phyloP scores from a whole-genome alignment of 2,888 invertebrate species.

The Orthosia cruda region DNA sequence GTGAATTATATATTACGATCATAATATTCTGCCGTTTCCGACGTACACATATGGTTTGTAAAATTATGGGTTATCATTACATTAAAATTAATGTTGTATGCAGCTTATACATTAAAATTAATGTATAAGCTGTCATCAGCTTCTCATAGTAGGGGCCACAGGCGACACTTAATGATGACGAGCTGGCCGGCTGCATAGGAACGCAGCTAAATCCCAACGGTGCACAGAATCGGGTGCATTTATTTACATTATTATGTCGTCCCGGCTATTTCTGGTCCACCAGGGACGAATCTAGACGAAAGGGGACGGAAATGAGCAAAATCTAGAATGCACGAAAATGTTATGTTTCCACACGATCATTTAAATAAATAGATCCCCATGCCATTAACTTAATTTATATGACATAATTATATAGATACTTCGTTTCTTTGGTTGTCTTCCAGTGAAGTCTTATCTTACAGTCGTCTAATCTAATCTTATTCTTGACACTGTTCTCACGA shows the following conservation, averaged over 20 bases:
- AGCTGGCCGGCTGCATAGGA: slow-evolving; percentile 76
- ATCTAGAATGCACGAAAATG: too few species aligned
- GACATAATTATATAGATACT: too few species aligned
- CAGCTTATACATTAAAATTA: too few species aligned
- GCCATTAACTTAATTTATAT: background rate
- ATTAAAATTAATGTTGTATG: too few species aligned
- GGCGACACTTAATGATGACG: slow-evolving; percentile 78
- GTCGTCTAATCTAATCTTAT: background rate
- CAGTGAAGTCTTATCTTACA: background rate
- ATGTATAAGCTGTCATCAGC: slow-evolving; percentile 18
- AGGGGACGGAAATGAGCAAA: background rate
- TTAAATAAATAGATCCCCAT: background rate
- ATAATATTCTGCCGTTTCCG: too few species aligned
- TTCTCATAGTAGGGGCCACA: slow-evolving; percentile 70
- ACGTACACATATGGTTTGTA: too few species aligned
- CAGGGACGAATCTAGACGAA: slow-evolving; percentile 70
- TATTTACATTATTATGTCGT: slow-evolving; percentile 86
- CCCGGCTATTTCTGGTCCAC: slow-evolving; percentile 79
- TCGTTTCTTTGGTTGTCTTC: background rate
- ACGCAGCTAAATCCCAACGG: slow-evolving; percentile 81
- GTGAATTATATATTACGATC: too few species aligned
- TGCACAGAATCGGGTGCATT: slow-evolving; percentile 81
- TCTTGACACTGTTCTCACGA: too few species aligned
- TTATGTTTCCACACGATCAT: too few species aligned
- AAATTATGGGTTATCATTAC: too few species aligned